Evolutionary conservation across 2,797 vertebrate species (phyloP), one percentile per base, ranked within the genome.

Genomic region (Malacoraja senta): DNA sequence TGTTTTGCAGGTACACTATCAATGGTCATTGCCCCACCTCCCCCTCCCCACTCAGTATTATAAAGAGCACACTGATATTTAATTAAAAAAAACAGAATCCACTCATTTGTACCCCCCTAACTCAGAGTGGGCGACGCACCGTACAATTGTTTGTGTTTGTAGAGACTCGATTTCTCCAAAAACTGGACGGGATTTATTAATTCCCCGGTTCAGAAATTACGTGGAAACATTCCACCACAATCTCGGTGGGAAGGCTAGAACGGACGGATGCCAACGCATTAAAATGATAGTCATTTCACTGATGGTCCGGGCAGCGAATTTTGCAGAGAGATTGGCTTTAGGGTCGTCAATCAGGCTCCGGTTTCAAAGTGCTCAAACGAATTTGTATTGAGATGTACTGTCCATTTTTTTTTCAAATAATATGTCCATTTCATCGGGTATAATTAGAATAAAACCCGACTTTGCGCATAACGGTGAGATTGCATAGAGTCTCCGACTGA

Each of bases 21-120:
- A n/a, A 15, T 68, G n/a, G 19, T 2, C 8, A 19, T 32, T 68
- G 84, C 8, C 44, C 6, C 44, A 4, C 44, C 0, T 0, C 44
- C 44, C 44, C 44, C 44, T 4, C 4, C 44, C 44, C 0, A 4
- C 29, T 32, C 84, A 53, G 61, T 68, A 29, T 12, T 32, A 86
- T 83, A 86, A 86, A 88, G 17, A 65, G 84, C 13, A 88, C 61
- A 32, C 84, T 88, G 61, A 65, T 88, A 35, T 88, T 32, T 88
- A 12, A 19, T 7, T 65, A 88, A 53, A 8, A 88, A 65, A 4
- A 1, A 53, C 32, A 8, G 0, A 88, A 88, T 21, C 84, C 84
- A 65, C 21, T 65, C 84, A 88, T 88, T 65, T 88, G 61, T n/a
- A 88, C 17, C 21, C 15, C 32, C 61, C 58, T 32, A 88, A 65